Base-by-base conservation (phyloP, 1,140 invertebrate species). In the Danaus melanippus region DNA sequence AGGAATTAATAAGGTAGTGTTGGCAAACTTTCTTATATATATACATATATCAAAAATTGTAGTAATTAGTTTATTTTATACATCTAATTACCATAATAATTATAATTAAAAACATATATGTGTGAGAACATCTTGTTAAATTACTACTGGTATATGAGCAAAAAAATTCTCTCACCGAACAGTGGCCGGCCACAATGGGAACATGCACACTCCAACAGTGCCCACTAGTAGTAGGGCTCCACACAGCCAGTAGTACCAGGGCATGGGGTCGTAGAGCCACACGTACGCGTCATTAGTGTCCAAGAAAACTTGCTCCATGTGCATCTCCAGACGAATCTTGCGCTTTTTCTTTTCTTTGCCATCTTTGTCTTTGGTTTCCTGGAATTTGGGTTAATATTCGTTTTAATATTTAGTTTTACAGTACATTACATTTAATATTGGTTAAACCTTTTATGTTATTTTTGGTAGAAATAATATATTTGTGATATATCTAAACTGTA, bases 211-310 rank as follows among this genome's bases (percentile, higher is more conserved):
- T n/a, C 92, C 94, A 71, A 99, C 97, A 46, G 96, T 95, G 42
- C 95, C 97, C 50, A 99, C 86, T 12, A 99, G 95, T 57, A 99
- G 89, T 0, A 97, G 88, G 17, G 94, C 90, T 48, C 98, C 98
- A 74, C 97, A 95, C 62, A 99, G 89, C 93, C 97, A 99, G 76
- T 98, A 98, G 88, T 97, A 96, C 57, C 97, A 91, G 9, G 97
- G 97, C 69, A 98, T 97, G 5, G 98, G 98, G 84, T 99, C 98
- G 88, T 98, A 99, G 55, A 99, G 94, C 98, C 98, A 99, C 10
- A 99, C 98, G 88, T 99, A 99, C 3, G 98, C 95, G 87, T 99
- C 97, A 40, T 93, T 90, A 42, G 93, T 94, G 87, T 99, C 98
- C 4, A 96, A 90, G 88, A 99, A 98, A 64, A 93, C 83, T 85